Evolutionary conservation across 2,113 vertebrate genomes (phyloP), one percentile per base, ranked within the genome.

Genomic region (Peromyscus californicus): DNA sequence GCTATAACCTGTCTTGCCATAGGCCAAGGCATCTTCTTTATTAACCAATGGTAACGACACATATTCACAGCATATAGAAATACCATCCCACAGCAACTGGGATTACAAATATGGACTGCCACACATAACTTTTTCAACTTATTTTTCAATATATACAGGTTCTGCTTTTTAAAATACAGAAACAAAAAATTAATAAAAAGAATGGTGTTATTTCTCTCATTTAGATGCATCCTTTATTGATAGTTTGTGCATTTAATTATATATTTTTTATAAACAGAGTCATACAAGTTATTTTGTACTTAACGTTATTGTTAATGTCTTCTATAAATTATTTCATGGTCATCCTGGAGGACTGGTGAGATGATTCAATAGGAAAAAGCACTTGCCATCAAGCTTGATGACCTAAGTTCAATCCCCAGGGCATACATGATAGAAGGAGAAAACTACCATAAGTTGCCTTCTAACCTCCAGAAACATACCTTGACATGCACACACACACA

Each of bases 211-310:
- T 59, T 70, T 70, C 17, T 16, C 21, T 69, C 48, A 80, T 86
- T 69, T 29, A 63, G 22, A 86, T 82, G 7, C 13, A 92, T 51
- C 33, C 26, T 59, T 26, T 89, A 63, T 89, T 42, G 36, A 69
- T 54, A 75, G 86, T 89, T 89, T 75, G 5, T 91, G 67, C 86
- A 91, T 61, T 95, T 93, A 36, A 85, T 80, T 92, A 86, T 63
- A 21, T 61, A 36, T 80, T 75, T 83, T 89, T 80, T 65, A 80
- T 75, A 91, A 89, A 67, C 8, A 69, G 7, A 74, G 76, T 91
- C n/a, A 54, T 78, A 80, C 1, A 69, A 85, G 83, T 67, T 76
- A 95, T 83, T 93, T 96, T 89, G 12, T 8, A 84, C 65, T 91
- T 91, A 83, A 83, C 5, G 48, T 72, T 72, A 74, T 61, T 74